Evolutionary conservation across 2,113 vertebrate genomes (phyloP), one percentile per base, ranked within the genome.

Genomic region (Ibidorhyncha struthersii): DNA sequence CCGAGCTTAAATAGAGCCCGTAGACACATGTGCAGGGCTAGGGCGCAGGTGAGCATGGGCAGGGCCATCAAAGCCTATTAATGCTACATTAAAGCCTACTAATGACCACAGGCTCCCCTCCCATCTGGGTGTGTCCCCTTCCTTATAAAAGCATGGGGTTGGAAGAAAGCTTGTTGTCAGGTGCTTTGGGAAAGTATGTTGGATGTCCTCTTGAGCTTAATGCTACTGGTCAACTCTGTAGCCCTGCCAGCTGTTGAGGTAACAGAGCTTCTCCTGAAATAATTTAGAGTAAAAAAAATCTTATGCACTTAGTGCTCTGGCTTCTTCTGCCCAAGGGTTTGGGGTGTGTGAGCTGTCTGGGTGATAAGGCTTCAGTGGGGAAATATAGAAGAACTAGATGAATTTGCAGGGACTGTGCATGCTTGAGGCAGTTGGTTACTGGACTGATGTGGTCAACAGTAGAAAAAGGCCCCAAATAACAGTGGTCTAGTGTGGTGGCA

Each of bases 161-260:
- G 27, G 13, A 25, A 38, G 10, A 40, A 70, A 2, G 0, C 4
- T 38, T 93, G 2, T 1, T 77, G 2, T n/a, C 2, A 65, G 11
- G 2, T 30, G 5, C 7, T 65, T 56, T 65, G 1, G 6, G 18
- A 7, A 27, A 47, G 14, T 0, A 0, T 15, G 0, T 0, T 6
- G 26, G 2, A 1, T 50, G 18, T 20, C 0, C 0, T 1, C 1
- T 29, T 47, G 4, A 7, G 3, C 2, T 61, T 56, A 7, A 58
- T 6, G 4, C 5, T 40, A 4, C 3, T 8, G 2, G 1, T 71
- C 5, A 21, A 6, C 12, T 40, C 8, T 5, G 5, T 18, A 49
- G 7, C 2, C 1, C 4, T 29, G 3, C 1, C 0, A 13, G 5
- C 10, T 85, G 3, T 5, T 79, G 32, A 86, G 9, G 8, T 36